Evolutionary conservation across 1,140 invertebrate genomes (phyloP).

Genomic region (Bombus sylvicola): DNA sequence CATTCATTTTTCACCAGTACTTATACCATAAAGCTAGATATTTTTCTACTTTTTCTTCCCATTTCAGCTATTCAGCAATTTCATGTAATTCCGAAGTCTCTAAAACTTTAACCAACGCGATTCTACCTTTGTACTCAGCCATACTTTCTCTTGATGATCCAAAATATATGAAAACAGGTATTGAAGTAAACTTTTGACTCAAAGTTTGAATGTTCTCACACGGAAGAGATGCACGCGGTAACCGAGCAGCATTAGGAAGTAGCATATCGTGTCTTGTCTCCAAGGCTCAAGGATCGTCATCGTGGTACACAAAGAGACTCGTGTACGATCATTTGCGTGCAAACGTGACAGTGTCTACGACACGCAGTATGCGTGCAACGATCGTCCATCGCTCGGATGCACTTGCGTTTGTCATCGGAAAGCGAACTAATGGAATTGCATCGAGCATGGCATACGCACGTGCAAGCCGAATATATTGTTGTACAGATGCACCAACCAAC

Average conservation of each 20-base stretch:
- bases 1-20: not conserved
- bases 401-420: constrained; percentile 29
- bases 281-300: not conserved
- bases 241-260: not conserved
- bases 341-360: not conserved
- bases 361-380: constrained; percentile 6
- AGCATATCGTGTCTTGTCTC: not conserved
- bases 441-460: too few relatives aligned
- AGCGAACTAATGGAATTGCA: constrained; percentile 8
- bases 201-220: not conserved
- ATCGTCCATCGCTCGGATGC: constrained; percentile 10
- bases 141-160: not conserved
- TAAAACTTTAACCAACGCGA: not conserved
- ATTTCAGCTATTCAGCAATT: not conserved
- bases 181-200: too few relatives aligned
- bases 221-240: not conserved
- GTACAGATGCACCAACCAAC: not conserved
- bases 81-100: not conserved
- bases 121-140: not conserved
- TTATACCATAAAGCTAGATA: not conserved
- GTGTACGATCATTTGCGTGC: not conserved
- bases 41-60: not conserved
- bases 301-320: not conserved
- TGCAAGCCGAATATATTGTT: not conserved
- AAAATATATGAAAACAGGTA: not conserved